Evolutionary conservation across 2,888 invertebrate species (phyloP).

Genomic region (Aleiodes testaceus): DNA sequence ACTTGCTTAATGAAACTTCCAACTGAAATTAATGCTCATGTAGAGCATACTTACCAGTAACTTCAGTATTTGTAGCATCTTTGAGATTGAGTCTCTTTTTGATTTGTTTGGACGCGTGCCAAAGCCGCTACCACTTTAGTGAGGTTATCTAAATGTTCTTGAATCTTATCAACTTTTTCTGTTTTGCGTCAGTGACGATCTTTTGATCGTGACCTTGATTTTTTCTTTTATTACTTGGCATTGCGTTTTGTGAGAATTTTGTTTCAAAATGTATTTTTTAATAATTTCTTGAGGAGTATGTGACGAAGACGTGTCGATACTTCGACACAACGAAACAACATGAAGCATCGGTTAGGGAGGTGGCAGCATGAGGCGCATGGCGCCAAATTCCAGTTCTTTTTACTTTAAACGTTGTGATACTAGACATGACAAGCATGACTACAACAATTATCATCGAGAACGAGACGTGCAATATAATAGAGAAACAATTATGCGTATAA

Average conservation of each 20-base stretch:
- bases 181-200: not conserved
- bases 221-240: not conserved
- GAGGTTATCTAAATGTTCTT: slow-evolving; percentile 15
- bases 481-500: too few relatives aligned
- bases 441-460: slow-evolving; percentile 44
- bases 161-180: not conserved
- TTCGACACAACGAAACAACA: slow-evolving; percentile 27
- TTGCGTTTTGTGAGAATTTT: not conserved
- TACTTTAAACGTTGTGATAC: slow-evolving; percentile 42
- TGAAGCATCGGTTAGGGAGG: not conserved
- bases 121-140: not conserved
- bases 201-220: slow-evolving; percentile 14
- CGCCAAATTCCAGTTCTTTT: too few relatives aligned
- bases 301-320: not conserved
- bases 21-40: too few relatives aligned
- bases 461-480: slow-evolving; percentile 31
- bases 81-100: not conserved
- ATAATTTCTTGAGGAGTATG: not conserved
- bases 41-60: not conserved
- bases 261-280: not conserved
- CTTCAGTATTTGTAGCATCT: not conserved
- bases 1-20: too few relatives aligned
- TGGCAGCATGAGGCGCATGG: too few relatives aligned
- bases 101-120: not conserved
- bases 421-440: slow-evolving; percentile 45